Conservation (phyloP, 1,140 invertebrate species). For the Drosophila carrolli region DNA sequence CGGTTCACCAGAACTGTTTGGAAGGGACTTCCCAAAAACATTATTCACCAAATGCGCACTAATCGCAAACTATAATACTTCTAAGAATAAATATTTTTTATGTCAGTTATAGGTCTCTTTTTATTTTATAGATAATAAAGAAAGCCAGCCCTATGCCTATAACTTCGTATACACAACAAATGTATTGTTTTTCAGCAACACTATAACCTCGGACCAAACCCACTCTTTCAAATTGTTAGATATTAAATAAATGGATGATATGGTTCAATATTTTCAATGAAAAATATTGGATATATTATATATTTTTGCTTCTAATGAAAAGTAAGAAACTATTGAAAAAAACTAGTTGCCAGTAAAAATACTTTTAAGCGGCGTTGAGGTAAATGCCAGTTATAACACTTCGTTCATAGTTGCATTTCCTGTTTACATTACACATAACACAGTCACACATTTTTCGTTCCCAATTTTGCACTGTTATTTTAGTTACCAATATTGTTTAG, state of each 20-base stretch:
- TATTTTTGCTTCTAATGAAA: too few species aligned
- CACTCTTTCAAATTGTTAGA: too few species aligned
- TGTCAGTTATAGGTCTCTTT: too few species aligned
- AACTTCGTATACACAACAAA: too few species aligned
- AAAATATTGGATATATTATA: too few species aligned
- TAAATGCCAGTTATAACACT: neutral
- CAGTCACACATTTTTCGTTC: neutral
- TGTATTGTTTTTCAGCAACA: too few species aligned
- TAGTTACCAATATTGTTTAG: neutral
- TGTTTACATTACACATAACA: neutral
- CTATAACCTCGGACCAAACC: too few species aligned
- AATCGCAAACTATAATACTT: neutral
- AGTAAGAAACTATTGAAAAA: too few species aligned
- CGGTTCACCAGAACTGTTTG: neutral
- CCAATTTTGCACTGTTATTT: neutral
- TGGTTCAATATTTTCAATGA: too few species aligned
- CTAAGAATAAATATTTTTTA: neutral
- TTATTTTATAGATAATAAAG: too few species aligned
- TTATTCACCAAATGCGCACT: neutral
- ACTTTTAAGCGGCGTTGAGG: neutral
- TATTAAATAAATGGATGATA: too few species aligned
- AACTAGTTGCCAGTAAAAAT: neutral
- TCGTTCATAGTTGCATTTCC: neutral
- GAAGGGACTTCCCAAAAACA: slow-evolving; percentile 5
- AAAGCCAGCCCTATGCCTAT: too few species aligned